Percentiles rank a stretch among this genome's conserved stretches.
These are phyloP conservation scores for Pemphigus obesinymphae DNA, from an alignment of 1,140 invertebrate genomes.

Conservation along the genomic window DNA sequence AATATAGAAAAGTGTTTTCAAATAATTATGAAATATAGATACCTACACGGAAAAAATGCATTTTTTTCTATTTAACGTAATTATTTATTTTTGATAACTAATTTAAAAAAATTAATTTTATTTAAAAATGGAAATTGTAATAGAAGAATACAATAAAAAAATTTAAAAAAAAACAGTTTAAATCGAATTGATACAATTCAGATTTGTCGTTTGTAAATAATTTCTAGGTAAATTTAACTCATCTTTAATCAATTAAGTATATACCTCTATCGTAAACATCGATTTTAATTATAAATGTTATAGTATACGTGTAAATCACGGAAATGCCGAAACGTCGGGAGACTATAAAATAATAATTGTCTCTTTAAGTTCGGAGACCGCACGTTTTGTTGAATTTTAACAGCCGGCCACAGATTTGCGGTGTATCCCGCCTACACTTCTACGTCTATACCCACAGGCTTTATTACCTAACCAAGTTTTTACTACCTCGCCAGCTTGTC, in stretches of 20 bases:
- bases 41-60: no score
- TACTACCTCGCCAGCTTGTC: background rate
- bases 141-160: no score
- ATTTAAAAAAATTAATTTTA: no score
- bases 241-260: no score
- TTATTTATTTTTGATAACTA: no score
- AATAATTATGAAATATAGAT: no score
- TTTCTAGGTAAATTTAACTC: no score
- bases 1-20: no score
- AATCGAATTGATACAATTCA: no score
- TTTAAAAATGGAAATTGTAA: no score
- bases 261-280: background rate
- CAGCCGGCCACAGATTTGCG: constrained; percentile 16
- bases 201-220: constrained; percentile 1
- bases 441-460: background rate
- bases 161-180: no score
- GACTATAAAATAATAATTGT: constrained; percentile 32
- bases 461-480: constrained; percentile 23
- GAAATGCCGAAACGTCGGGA: background rate
- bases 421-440: background rate
- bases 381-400: constrained; percentile 9
- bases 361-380: constrained; percentile 24
- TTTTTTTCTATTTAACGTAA: no score
- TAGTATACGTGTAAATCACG: background rate
- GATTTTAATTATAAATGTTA: background rate